phyloP scores from a whole-genome alignment of 2,888 invertebrate genomes.

The Cephus runcator region DNA sequence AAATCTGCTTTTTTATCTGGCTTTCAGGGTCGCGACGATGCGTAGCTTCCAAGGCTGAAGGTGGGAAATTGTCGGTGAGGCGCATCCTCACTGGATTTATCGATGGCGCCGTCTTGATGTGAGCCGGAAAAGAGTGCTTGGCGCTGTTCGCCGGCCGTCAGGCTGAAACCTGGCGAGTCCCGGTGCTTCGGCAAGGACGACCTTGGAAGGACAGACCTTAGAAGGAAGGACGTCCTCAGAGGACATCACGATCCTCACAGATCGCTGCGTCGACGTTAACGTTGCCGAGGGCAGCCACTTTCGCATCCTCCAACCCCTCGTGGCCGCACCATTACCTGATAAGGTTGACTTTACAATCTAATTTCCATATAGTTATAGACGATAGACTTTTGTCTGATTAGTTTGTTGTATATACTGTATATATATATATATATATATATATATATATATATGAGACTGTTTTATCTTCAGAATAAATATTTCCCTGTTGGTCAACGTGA shows the following conservation, averaged over 20 bases:
- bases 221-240: neutral
- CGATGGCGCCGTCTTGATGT: slow-evolving; percentile 55
- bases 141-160: slow-evolving; percentile 42
- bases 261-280: neutral
- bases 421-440: neutral
- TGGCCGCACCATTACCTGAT: slow-evolving; percentile 62
- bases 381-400: neutral
- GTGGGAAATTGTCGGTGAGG: slow-evolving; percentile 22
- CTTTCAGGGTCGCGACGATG: slow-evolving; percentile 23
- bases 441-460: neutral
- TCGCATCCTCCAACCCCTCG: slow-evolving; percentile 61
- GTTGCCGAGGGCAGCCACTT: slow-evolving; percentile 40
- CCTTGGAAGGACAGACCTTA: neutral
- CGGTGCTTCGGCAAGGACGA: slow-evolving; percentile 38
- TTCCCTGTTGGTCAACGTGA: neutral
- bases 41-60: slow-evolving; percentile 18
- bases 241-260: neutral
- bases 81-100: slow-evolving; percentile 27
- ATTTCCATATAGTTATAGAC: slow-evolving; percentile 20
- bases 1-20: neutral
- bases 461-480: neutral
- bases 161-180: slow-evolving; percentile 47
- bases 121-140: slow-evolving; percentile 37
- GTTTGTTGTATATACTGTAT: neutral
- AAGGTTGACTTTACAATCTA: slow-evolving; percentile 46